A percentile compares a stretch with the other conserved stretches of the same genome.
Evolutionary conservation across 2,797 vertebrate species (phyloP).

Genomic region (Loris lydekkerianus): DNA sequence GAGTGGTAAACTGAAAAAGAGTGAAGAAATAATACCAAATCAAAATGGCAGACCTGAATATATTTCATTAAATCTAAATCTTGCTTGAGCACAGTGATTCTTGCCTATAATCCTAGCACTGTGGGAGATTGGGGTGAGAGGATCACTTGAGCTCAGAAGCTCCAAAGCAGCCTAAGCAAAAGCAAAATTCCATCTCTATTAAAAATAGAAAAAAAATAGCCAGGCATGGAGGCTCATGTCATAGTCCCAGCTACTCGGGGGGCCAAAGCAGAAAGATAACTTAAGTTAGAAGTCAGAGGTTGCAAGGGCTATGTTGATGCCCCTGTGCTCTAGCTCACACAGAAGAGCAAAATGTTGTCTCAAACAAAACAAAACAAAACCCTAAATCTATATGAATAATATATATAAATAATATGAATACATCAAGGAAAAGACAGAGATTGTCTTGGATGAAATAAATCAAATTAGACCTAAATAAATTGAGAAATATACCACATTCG

Average conservation of each 20-base stretch:
- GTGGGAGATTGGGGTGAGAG: neutral
- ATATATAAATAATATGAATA: slow-evolving; percentile 12
- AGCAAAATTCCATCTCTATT: neutral
- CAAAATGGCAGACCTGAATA: neutral
- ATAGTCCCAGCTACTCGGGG: neutral
- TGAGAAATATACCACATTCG: neutral
- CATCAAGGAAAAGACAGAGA: neutral
- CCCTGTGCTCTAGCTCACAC: neutral
- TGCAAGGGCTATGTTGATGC: neutral
- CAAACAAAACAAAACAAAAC: neutral
- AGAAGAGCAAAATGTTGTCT: neutral
- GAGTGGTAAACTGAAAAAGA: neutral
- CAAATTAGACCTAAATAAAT: neutral
- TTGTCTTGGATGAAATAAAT: neutral
- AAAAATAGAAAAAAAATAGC: neutral
- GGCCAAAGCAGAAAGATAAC: neutral
- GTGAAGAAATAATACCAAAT: neutral
- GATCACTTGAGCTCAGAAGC: neutral
- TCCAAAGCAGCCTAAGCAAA: neutral
- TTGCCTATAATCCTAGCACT: neutral
- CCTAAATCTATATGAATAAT: neutral
- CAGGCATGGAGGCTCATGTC: neutral
- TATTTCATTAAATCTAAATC: neutral
- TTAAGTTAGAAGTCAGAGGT: neutral
- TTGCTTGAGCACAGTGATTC: neutral